Evolutionary conservation across 2,888 invertebrate genomes (phyloP), one percentile per base, ranked within the genome.

Genomic region (Drosophila parthenogenetica): DNA sequence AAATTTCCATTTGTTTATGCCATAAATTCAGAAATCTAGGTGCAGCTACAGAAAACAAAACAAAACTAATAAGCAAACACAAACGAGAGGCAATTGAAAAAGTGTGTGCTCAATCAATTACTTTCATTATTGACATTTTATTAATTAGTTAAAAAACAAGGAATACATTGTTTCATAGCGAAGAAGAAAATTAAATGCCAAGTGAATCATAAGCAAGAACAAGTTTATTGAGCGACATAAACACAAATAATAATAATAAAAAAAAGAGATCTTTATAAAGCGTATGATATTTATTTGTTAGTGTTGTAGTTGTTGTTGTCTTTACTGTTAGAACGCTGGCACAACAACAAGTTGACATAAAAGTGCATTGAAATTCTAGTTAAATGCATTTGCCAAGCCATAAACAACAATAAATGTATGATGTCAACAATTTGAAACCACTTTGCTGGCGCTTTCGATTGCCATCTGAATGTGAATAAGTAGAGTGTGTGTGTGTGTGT

Each of bases 311-410:
- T 16, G 19, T 58, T 58, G 19, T 55, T 42, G 43, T 32, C 48
- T 76, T 85, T 69, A 88, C 88, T 73, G 83, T 74, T 79, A 82
- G 57, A 82, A 51, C 62, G 62, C 32, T 71, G 51, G 32, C 49
- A 25, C 19, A 25, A 25, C 25, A 39, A 84, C 77, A 68, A 78
- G 70, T 79, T 79, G 79, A 73, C 89, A 84, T 81, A 67, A 77
- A 87, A 87, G 81, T 87, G 87, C 89, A 83, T 83, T 69, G 69
- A 62, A 69, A 71, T 79, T 78, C 77, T 48, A 86, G 64, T 48
- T 69, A 67, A 79, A 81, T 70, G 82, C 79, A 76, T 55, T 65
- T 35, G 43, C 46, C 57, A 62, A 61, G 62, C 70, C 53, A 74
- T 69, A 79, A 67, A 67, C 57, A 77, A 68, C 67, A 83, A 77